A percentile compares a stretch with the other conserved stretches of the same genome.
Conservation (phyloP, 1,140 invertebrate genomes). For the Danaus plexippus region DNA sequence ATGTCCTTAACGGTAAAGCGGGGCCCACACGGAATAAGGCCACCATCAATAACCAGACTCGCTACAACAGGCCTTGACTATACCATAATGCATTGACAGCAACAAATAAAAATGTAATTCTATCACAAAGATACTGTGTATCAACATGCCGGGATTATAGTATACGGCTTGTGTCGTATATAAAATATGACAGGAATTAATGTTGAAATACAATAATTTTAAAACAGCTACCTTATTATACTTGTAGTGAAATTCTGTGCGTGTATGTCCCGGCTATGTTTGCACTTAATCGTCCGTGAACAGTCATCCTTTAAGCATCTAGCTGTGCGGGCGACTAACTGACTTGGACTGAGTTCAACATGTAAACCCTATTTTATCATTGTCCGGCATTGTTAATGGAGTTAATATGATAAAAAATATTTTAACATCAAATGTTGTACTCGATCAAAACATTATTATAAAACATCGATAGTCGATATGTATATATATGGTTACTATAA, state of each 20-base stretch:
- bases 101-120: no score
- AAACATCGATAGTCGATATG: no score
- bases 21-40: conserved; percentile 46
- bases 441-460: no score
- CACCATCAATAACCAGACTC: conserved; percentile 15
- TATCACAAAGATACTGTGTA: no score
- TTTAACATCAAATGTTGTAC: no score
- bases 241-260: no score
- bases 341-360: conserved; percentile 1
- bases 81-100: conserved; percentile 9
- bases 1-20: conserved; percentile 51
- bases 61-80: conserved; percentile 7
- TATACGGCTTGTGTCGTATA: no score
- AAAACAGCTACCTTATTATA: no score
- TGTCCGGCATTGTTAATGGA: conserved; percentile 8
- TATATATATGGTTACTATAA: no score
- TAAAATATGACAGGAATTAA: no score
- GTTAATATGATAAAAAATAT: conserved; percentile 5
- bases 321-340: conserved; percentile 22
- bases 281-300: conserved; percentile 22
- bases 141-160: no score
- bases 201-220: no score
- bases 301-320: conserved; percentile 23
- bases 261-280: background rate
- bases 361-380: conserved; percentile 2